Evolutionary conservation across 2,113 vertebrate genomes (phyloP).

Genomic region (Tor tambroides): DNA sequence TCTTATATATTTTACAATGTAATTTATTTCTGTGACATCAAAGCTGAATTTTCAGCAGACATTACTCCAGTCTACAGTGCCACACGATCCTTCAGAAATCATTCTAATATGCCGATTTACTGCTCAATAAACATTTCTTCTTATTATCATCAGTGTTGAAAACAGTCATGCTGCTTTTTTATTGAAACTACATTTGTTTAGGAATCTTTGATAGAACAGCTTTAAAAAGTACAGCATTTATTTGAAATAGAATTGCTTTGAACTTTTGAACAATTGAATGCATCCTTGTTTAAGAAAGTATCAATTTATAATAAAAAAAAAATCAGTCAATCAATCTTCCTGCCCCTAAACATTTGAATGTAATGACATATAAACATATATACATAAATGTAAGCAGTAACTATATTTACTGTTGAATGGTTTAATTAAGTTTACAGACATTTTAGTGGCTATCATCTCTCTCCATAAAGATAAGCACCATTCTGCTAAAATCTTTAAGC

Average conservation of each 20-base stretch:
- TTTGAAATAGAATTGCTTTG: too few species aligned
- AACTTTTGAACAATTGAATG: too few species aligned
- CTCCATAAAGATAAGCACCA: constrained; percentile 24
- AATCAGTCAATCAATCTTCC: neutral
- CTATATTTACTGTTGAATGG: neutral
- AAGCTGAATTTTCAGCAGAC: neutral
- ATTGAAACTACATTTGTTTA: too few species aligned
- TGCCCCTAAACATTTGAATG: neutral
- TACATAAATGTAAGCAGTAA: neutral
- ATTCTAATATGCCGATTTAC: neutral
- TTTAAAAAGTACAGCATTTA: too few species aligned
- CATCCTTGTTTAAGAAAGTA: too few species aligned
- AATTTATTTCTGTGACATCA: neutral
- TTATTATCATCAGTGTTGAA: too few species aligned
- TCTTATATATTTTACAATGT: too few species aligned
- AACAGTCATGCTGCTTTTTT: neutral
- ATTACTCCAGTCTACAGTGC: neutral
- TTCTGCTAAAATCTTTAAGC: neutral
- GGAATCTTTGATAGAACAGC: too few species aligned
- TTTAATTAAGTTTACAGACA: neutral
- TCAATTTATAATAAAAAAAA: too few species aligned
- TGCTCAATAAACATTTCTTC: too few species aligned
- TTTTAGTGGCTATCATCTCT: constrained; percentile 10
- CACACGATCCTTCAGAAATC: neutral
- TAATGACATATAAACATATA: neutral